These are phyloP conservation scores for Gibbula magus DNA, from an alignment of 2,888 invertebrate genomes.

Conservation along the genomic window DNA sequence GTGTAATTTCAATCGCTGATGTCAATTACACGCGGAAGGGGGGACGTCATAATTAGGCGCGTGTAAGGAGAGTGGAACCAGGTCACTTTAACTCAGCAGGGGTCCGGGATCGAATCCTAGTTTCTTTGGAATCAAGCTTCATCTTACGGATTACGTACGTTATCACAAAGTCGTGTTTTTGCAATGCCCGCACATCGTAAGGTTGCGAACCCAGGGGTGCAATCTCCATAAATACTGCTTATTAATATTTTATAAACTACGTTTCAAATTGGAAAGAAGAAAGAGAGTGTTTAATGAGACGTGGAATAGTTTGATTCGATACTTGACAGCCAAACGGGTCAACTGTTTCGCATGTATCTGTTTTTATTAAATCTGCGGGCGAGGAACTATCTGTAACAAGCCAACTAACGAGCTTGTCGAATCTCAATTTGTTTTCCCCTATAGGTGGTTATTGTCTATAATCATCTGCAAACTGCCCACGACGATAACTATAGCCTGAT, in stretches of 20 bases:
- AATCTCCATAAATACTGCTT: neutral
- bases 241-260: neutral
- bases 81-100: neutral
- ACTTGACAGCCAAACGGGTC: too few relatives aligned
- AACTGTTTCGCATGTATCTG: too few relatives aligned
- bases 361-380: too few relatives aligned
- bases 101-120: neutral
- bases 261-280: neutral
- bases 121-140: neutral
- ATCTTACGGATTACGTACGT: neutral
- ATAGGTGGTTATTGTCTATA: too few relatives aligned
- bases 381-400: too few relatives aligned
- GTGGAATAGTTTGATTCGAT: too few relatives aligned
- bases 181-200: neutral
- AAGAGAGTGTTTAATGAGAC: too few relatives aligned
- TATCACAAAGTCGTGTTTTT: neutral
- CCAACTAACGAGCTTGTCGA: too few relatives aligned
- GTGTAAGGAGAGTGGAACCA: neutral
- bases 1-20: neutral
- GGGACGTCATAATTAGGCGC: neutral
- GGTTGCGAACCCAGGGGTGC: neutral
- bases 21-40: neutral
- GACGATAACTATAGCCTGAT: too few relatives aligned
- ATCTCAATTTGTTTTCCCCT: too few relatives aligned
- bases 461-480: too few relatives aligned